Conservation (phyloP, 2,113 vertebrate genomes). For the Ovis aries region ARS-UI_Ramb_v3.0 NC_056064.1:23858001-23858500, state of each 20-base stretch:
- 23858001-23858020: neutral
- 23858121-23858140: neutral
- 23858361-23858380: neutral
- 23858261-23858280: neutral
- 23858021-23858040: neutral
- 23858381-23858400: neutral
- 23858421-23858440: neutral
- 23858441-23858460: neutral
- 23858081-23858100: neutral
- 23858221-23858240: neutral
- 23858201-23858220: neutral
- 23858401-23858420: neutral
- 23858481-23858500: neutral
- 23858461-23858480: neutral
- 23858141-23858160: neutral
- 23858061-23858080: neutral
- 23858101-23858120: neutral
- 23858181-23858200: neutral
- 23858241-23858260: neutral
- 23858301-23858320: neutral
- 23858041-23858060: neutral
- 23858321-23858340: rapidly evolving
- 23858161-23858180: neutral
- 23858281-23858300: neutral
- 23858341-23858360: neutral